Base-by-base conservation (phyloP, 2,888 invertebrate genomes). In the Hirtodrosophila cameraria region DNA sequence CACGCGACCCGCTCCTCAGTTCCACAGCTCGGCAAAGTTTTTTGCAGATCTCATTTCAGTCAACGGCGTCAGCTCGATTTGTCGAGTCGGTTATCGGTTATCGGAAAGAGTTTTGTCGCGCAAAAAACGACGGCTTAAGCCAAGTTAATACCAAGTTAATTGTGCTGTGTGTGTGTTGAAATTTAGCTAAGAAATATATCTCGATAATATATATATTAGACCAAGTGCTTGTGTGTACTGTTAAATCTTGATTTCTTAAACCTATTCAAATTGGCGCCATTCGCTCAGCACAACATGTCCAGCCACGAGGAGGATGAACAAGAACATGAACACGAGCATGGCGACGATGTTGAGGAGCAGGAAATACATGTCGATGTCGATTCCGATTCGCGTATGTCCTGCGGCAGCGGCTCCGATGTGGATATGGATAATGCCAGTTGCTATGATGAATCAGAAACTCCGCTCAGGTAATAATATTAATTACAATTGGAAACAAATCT, bases 341-440 rank as follows among this genome's bases (percentile, higher is more conserved):
- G 84, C 78, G 91, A 87, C 79, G 90, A 87, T 77, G 90, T 87
- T 72, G 89, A 82, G 74, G 91, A 89, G 74, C 91, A 88, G 80
- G 91, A 89, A 85, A 91, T 89, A 75, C 91, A 90, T 73, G 92
- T 88, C 68, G 92, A 88, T 85, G 91, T 89, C 59, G 92, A 86
- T 79, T 90, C 86, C 72, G 91, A 89, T 88, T 91, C 90, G 16
- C 75, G 91, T 38, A 89, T 91, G 82, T 91, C 82, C 64, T 91
- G 91, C 61, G 90, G 90, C 55, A 89, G 89, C 33, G 89, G 90
- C 43, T 90, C 91, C 48, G 91, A 91, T 78, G 88, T 91, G 53
- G 91, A 91, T 84, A 89, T 91, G 88, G 91, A 91, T 73, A 90
- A 88, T 25, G 90, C 88, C 69, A 91, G 91, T 72, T 91, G 91